Base-by-base conservation (phyloP, 2,113 vertebrate genomes). In the Grammomys dolichurus region DNA sequence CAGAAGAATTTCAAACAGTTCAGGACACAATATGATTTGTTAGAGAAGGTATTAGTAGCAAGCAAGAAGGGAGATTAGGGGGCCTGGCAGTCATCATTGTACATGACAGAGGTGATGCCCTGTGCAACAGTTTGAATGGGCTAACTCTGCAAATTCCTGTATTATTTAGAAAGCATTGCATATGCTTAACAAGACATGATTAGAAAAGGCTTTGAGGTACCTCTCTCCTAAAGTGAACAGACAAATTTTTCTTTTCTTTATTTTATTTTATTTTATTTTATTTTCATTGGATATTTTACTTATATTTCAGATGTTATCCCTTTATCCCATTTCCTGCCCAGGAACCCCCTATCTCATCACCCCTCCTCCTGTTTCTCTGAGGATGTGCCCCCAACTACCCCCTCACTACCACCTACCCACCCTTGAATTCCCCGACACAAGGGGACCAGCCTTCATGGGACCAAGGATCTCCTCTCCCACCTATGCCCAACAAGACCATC, bases 91-190 rank as follows among this genome's bases (percentile, higher is more conserved):
- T 5, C 6, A 73, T 7, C 4, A 2, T 1, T 40, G 33, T 43
- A 3, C 5, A 4, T 11, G 13, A 17, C 56, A 31, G 22, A 56
- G 48, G 60, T 1, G 67, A 24, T 0, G 0, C 3, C 43, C 31
- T 43, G 1, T 43, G 58, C 0, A 4, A 5, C 5, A 19, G 60
- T 54, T 48, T 22, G 56, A 16, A 63, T n/a, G 40, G 31, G 81
- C 54, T 20, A n/a, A 31, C 48, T 1, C 56, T 36, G 22, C 51
- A 84, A 16, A n/a, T 81, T 36, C 60, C 31, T 31, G 28, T 33
- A 22, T 40, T 65, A 5, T 31, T 70, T 31, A 67, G 67, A 58
- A n/a, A 48, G 24, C 17, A 58, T 40, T 70, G 5, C 16, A n/a
- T 22, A 24, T 77, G 4, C 46, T n/a, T 46, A 48, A 56, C 22